Evolutionary conservation across 2,113 vertebrate species (phyloP).

Genomic region (Ophthalmotilapia sp.): DNA sequence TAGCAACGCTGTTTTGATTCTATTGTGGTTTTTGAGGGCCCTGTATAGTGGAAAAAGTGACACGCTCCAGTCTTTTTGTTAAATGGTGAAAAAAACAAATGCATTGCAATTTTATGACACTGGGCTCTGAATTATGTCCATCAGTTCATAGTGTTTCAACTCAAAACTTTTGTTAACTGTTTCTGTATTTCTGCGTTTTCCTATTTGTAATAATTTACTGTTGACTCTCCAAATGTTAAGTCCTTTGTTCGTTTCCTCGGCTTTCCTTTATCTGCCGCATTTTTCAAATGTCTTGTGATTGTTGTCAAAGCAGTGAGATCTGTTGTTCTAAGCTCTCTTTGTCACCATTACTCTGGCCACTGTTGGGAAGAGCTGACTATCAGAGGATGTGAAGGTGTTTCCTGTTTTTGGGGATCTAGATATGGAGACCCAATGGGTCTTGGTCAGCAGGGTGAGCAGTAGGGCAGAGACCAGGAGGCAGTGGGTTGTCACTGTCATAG

Average conservation of each 20-base stretch:
- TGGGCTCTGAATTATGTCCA: neutral
- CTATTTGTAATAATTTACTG: neutral
- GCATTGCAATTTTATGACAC: neutral
- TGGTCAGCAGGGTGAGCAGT: neutral
- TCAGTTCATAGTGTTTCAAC: neutral
- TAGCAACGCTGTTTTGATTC: neutral
- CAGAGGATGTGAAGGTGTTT: conserved; percentile 48
- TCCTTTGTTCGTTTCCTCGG: neutral
- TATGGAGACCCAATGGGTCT: neutral
- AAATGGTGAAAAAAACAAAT: neutral
- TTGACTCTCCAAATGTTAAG: neutral
- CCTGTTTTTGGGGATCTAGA: conserved; percentile 30
- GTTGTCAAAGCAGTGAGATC: neutral
- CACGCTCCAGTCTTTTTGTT: neutral
- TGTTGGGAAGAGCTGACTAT: neutral
- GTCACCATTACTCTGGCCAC: neutral
- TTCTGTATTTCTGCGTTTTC: neutral
- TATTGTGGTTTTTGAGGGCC: neutral
- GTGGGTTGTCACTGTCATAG: conserved; percentile 14
- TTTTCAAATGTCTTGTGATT: neutral
- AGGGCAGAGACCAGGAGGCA: neutral
- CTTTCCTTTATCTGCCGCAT: neutral
- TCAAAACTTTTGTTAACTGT: neutral
- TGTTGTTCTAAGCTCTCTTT: neutral
- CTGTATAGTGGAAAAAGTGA: neutral